These are phyloP conservation scores for Callaeas wilsoni DNA, from an alignment of 2,113 vertebrate genomes.

Conservation along the genomic window DNA sequence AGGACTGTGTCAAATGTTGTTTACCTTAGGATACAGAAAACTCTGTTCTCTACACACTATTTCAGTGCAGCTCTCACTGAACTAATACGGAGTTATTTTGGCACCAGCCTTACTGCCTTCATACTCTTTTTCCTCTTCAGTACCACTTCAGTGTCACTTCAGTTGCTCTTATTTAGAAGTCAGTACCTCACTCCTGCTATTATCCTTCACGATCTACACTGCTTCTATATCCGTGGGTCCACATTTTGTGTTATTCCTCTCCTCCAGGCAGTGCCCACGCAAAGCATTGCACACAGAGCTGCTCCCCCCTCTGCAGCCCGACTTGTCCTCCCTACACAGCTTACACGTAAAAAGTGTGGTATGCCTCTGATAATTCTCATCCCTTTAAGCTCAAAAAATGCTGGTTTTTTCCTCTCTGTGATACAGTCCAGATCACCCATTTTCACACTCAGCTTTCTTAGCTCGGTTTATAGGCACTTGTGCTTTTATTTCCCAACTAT, in stretches of 20 bases:
- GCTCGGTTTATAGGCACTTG: background rate
- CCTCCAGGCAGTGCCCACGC: background rate
- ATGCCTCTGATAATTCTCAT: background rate
- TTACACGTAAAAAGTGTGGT: background rate
- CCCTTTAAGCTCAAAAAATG: background rate
- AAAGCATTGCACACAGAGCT: background rate
- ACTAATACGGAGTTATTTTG: background rate
- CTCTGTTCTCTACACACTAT: background rate
- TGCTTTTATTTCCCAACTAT: background rate
- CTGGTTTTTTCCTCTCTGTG: background rate
- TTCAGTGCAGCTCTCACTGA: background rate
- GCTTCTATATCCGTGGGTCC: background rate
- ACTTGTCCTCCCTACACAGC: background rate
- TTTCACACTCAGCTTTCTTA: background rate
- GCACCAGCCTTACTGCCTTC: background rate
- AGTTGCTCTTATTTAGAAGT: background rate
- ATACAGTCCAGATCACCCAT: conserved; percentile 3
- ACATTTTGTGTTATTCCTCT: background rate
- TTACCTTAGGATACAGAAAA: conserved; percentile 13
- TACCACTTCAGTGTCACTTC: background rate
- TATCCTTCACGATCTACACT: background rate
- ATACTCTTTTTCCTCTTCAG: background rate
- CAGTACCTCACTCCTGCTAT: background rate
- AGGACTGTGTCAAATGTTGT: conserved; percentile 9
- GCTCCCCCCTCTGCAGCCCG: background rate